Conservation (phyloP, 2,888 invertebrate species). For the Volucella bombylans region DNA sequence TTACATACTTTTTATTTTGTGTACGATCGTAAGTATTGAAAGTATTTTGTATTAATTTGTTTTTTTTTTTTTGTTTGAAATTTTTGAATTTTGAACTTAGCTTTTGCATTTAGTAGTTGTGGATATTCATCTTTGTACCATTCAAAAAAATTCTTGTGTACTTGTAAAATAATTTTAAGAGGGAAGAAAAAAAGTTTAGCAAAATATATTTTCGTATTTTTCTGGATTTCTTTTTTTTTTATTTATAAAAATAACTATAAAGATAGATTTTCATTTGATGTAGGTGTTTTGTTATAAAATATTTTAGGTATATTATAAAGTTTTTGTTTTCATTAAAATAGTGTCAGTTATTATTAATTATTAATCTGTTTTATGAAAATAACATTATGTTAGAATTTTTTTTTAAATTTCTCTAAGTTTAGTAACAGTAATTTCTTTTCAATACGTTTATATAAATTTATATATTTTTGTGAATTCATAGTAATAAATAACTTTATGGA, state of each 20-base stretch:
- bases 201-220: slow-evolving; percentile 48
- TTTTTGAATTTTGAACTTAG: slow-evolving; percentile 42
- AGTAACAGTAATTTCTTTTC: neutral
- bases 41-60: slow-evolving; percentile 14
- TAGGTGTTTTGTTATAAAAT: slow-evolving; percentile 33
- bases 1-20: slow-evolving; percentile 44
- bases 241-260: slow-evolving; percentile 51
- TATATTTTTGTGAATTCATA: slow-evolving; percentile 14
- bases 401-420: slow-evolving; percentile 15
- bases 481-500: slow-evolving; percentile 31
- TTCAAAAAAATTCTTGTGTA: slow-evolving; percentile 30
- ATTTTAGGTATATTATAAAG: neutral
- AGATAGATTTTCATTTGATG: slow-evolving; percentile 1
- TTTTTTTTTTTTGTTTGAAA: slow-evolving; percentile 10
- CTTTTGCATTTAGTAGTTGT: slow-evolving; percentile 36
- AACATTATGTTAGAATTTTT: slow-evolving; percentile 27
- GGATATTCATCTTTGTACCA: slow-evolving; percentile 39
- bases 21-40: slow-evolving; percentile 58
- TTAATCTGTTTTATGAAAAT: slow-evolving; percentile 50
- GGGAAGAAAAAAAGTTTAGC: slow-evolving; percentile 34
- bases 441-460: neutral
- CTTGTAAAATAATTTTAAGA: slow-evolving; percentile 41
- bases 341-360: slow-evolving; percentile 38
- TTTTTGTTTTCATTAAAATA: slow-evolving; percentile 31
- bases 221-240: slow-evolving; percentile 34